Evolutionary conservation across 1,140 invertebrate species (phyloP), one percentile per base, ranked within the genome.

Genomic region (Leguminivora glycinivorella): DNA sequence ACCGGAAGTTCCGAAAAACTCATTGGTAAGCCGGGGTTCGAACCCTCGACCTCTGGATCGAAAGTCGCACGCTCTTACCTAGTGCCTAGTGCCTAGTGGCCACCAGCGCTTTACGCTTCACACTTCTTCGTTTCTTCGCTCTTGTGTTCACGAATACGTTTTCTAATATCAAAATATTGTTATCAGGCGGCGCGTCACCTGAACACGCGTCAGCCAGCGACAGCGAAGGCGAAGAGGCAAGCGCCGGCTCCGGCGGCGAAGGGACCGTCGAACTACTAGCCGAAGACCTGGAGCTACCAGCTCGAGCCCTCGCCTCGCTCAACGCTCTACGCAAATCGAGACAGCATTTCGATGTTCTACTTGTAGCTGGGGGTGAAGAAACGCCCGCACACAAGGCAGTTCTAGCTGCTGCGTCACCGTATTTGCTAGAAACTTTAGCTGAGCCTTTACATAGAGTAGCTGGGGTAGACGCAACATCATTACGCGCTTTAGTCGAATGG

Each of bases 271-370:
- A 77, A 71, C 70, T 80, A 69, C 80, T 75, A 24, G 66, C 77
- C 70, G 56, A 73, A 17, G 94, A 93, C 80, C 82, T 88, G 26
- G 94, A 94, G 77, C 92, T 93, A 40, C 83, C 90, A 7, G 88
- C 91, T 66, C 80, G 81, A 71, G 94, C 94, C 75, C 92, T 96
- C 71, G 87, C 93, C 58, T 93, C 93, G 14, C 92, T 96, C 43
- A 95, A 96, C 88, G 95, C 93, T 90, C 94, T 97, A 93, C 92
- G 95, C 67, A 95, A 95, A 86, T 95, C 95, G 81, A 93, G 93
- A 68, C 94, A 96, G 78, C 96, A 96, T 88, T 97, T 95, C 91
- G 96, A 97, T 90, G 95, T 96, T 69, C 93, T 95, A 77, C 92
- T 97, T 75, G 94, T 96, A 84, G 95, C 96, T 83, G 95, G 93